Evolutionary conservation across 2,113 vertebrate species (phyloP), one percentile per base, ranked within the genome.

Genomic region (Elanus axillaris): DNA sequence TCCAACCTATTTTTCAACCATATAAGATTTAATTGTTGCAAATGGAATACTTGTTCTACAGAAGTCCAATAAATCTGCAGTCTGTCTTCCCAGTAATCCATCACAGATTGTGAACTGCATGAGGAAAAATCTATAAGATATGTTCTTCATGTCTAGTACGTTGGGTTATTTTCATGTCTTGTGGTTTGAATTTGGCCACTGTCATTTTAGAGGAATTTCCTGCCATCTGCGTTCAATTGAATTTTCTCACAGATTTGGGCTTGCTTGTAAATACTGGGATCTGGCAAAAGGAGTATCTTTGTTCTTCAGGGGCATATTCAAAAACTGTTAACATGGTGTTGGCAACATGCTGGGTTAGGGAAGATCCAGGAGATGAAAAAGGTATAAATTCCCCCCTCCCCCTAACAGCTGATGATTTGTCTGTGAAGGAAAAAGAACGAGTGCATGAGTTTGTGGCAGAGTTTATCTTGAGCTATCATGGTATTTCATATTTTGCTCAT

Each of bases 121-220:
- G 98, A 98, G 98, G 98, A 98, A 98, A 97, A 97, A 97, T 98
- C 98, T 98, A 98, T 98, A 98, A 97, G 98, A 98, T 97, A 98
- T 96, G 97, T 98, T 97, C 97, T 98, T 97, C 97, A 96, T 96
- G 97, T 98, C 98, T 98, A 98, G 98, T 98, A 92, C 43, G 97
- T 96, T 97, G 98, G 98, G 98, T 99, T 98, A 98, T 98, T 99
- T 98, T 99, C 98, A 98, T 99, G 98, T 99, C 98, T 98, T 99
- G 99, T 97, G 99, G 99, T 99, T 99, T 98, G 98, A 98, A 98
- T 99, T 99, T 99, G 99, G 98, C 98, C 98, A 98, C 98, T 99
- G 99, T 99, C 99, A 99, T 99, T 99, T 99, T 98, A 98, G 98
- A 99, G 99, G 99, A 99, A 99, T 99, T 99, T 99, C 99, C 99